phyloP scores from a whole-genome alignment of 92 coral and sea anemone species.

The Epizoanthus stellaris region DNA sequence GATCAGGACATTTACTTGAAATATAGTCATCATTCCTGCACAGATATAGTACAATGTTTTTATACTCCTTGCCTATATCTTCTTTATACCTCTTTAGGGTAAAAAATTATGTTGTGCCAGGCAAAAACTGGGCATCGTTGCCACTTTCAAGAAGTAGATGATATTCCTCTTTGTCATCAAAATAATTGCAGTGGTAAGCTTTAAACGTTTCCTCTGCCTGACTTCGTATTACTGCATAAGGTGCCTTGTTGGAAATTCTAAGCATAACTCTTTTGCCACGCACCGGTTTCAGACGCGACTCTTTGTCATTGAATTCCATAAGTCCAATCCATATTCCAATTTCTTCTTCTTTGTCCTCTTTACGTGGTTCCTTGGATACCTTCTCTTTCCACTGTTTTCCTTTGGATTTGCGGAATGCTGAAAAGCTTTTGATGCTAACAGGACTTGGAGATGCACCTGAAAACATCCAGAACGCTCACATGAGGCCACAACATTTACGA shows the following conservation, averaged over 20 bases:
- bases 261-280: constrained; percentile 9
- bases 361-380: no score
- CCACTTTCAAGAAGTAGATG: constrained; percentile 44
- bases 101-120: constrained; percentile 48
- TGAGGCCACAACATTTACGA: no score
- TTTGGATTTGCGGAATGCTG: no score
- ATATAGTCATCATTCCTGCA: constrained; percentile 6
- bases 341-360: background rate
- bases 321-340: constrained; percentile 5
- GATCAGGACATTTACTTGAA: no score
- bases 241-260: constrained; percentile 20
- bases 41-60: constrained; percentile 32
- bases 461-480: no score
- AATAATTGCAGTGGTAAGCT: constrained; percentile 38
- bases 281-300: background rate
- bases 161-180: constrained; percentile 42
- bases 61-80: constrained; percentile 54
- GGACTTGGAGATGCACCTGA: no score
- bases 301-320: constrained; percentile 10
- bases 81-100: constrained; percentile 35
- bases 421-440: no score
- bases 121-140: constrained; percentile 46
- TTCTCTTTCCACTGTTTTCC: no score
- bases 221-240: constrained; percentile 28
- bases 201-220: constrained; percentile 44